Evolutionary conservation across 2,888 invertebrate genomes (phyloP).

Genomic region (Acrobasis suavella): DNA sequence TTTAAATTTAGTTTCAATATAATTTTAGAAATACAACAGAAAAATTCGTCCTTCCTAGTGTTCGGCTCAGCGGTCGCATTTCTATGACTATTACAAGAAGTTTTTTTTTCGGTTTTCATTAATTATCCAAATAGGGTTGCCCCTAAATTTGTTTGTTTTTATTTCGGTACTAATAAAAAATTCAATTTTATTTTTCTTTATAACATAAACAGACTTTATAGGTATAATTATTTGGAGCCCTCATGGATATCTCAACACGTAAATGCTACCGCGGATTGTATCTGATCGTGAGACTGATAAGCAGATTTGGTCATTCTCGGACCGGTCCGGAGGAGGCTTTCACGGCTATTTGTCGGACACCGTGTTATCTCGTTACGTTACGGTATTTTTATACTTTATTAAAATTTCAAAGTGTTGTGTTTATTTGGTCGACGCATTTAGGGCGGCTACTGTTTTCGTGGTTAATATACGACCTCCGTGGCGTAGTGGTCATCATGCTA

Average conservation of each 20-base stretch:
- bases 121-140: no score
- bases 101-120: no score
- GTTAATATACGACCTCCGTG: no score
- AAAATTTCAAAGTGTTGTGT: background rate
- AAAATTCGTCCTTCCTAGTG: no score
- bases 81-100: no score
- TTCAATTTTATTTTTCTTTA: no score
- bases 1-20: no score
- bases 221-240: background rate
- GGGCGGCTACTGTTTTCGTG: background rate
- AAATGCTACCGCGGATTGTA: background rate
- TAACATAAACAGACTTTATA: background rate
- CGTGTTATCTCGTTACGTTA: constrained; percentile 11
- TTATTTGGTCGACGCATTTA: background rate
- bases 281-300: constrained; percentile 1
- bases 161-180: no score
- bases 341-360: constrained; percentile 11
- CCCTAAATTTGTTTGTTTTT: no score
- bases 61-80: no score
- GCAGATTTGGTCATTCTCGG: constrained; percentile 7
- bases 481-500: no score
- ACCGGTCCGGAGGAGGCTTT: constrained; percentile 13
- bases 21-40: no score
- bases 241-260: background rate
- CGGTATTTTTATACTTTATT: constrained; percentile 7